Percentiles rank a stretch among this genome's conserved stretches.
These are phyloP conservation scores for Mormyrops boulengeri DNA, from an alignment of 2,797 vertebrate species.

Conservation along the genomic window DNA sequence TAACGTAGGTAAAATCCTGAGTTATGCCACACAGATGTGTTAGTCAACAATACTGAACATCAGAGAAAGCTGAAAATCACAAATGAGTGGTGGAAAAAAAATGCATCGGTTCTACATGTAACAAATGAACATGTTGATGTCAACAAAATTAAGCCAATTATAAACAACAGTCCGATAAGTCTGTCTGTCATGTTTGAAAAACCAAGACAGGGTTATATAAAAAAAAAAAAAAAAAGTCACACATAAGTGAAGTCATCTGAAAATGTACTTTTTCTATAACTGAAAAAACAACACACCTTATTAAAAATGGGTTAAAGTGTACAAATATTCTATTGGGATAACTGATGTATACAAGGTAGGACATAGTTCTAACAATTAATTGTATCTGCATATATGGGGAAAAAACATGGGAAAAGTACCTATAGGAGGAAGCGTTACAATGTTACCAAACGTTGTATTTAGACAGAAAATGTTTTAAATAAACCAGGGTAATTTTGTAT, in stretches of 20 bases:
- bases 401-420: neutral
- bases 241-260: neutral
- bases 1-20: neutral
- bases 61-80: neutral
- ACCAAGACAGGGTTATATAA: neutral
- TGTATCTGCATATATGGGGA: neutral
- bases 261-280: neutral
- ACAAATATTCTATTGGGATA: neutral
- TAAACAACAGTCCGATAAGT: neutral
- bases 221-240: neutral
- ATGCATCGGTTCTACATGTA: neutral
- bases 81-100: neutral
- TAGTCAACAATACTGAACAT: neutral
- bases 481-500: neutral
- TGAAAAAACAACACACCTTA: neutral
- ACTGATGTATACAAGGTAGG: neutral
- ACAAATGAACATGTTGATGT: neutral
- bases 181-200: neutral
- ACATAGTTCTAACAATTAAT: neutral
- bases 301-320: neutral
- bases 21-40: neutral
- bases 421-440: neutral
- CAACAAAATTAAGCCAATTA: constrained; percentile 4
- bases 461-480: neutral
- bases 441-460: neutral